These are phyloP conservation scores for Poeciliopsis infans DNA, from an alignment of 2,797 vertebrate species.

Conservation along the genomic window DNA sequence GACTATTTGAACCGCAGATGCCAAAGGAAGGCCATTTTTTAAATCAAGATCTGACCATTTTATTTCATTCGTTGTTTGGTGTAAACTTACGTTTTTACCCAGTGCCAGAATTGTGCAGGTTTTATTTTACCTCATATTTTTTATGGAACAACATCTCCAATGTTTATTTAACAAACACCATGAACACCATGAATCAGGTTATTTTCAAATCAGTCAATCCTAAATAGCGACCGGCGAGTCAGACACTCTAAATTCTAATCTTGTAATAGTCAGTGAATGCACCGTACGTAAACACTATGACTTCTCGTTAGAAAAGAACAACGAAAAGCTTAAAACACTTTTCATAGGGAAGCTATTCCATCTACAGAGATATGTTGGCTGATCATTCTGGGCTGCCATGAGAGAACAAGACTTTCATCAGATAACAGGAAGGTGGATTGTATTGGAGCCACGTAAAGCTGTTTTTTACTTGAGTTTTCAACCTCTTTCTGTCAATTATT, in stretches of 20 bases:
- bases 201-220: background rate
- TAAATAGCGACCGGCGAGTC: background rate
- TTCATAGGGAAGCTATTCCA: background rate
- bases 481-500: background rate
- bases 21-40: constrained; percentile 71
- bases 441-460: background rate
- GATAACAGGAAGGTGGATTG: background rate
- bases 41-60: constrained; percentile 39
- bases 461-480: background rate
- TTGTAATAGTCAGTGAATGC: background rate
- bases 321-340: background rate
- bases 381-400: background rate
- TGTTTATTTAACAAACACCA: constrained; percentile 12
- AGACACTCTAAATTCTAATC: background rate
- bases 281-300: background rate
- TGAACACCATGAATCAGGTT: background rate
- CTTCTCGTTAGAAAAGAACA: background rate
- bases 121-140: constrained; percentile 12
- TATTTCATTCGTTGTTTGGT: constrained; percentile 16
- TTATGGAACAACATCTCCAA: constrained; percentile 13
- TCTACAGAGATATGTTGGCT: background rate
- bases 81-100: constrained; percentile 38
- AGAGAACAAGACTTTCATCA: background rate
- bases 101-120: constrained; percentile 24
- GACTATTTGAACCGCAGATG: constrained; percentile 49